Base-by-base conservation (phyloP, 2,113 vertebrate genomes). In the Muntiacus muntjak region DNA sequence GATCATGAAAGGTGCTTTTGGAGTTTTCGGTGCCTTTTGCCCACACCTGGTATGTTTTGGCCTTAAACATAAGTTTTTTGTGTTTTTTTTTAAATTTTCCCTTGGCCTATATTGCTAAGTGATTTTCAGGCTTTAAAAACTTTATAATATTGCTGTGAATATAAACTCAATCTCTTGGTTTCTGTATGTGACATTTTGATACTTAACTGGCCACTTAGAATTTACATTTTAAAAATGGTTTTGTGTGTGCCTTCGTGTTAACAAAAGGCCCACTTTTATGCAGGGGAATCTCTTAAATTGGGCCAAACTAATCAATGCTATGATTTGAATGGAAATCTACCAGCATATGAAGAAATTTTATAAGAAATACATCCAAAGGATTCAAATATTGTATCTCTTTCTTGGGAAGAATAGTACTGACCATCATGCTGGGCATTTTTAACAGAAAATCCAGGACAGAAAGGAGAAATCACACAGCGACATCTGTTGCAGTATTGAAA, bases 401-500 rank as follows among this genome's bases (percentile, higher is more conserved):
- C 64, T 95, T 28, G 4, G 64, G 47, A 81, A 47, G 64, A 8
- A 88, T 25, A 87, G 19, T 91, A 87, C 96, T 64, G 98, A 97
- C 98, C 98, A 50, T n/a, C 83, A 25, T 1, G 0, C 21, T 57
- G 21, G 97, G 87, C 87, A 57, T 95, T 97, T 96, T 98, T 92
- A 95, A 91, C 94, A 55, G 62, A 67, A 55, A 93, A 96, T 10
- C 84, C 91, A 85, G 87, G 89, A 62, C 40, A 71, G 92, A 97
- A 97, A 97, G 96, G 67, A 78, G 93, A 97, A 98, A 97, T 83
- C 43, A 47, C 96, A 17, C 91, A 86, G 96, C 58, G 78, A 45
- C 91, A 94, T 67, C 30, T 98, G 96, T 98, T 98, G 98, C 98
- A 7, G 96, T 81, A 98, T 10, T 28, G 45, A 96, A 36, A 97